These are phyloP conservation scores for Dryobotodes eremita DNA, from an alignment of 2,888 invertebrate genomes.

Conservation along the genomic window DNA sequence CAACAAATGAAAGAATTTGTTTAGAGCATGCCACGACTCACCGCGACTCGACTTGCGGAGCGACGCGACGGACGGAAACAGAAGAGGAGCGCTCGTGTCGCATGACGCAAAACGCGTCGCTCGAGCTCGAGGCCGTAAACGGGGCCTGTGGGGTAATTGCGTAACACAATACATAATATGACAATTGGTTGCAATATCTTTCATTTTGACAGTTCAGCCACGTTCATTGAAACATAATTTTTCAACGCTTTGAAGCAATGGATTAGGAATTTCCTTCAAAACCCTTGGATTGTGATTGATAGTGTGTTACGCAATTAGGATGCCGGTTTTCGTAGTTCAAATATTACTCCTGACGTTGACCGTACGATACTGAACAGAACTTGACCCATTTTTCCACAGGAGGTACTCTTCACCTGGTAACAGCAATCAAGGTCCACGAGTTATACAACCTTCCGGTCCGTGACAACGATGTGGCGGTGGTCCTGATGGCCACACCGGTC, in stretches of 20 bases:
- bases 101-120: no score
- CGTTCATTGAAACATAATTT: not conserved
- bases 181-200: no score
- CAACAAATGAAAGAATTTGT: not conserved
- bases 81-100: no score
- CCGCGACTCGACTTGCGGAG: not conserved
- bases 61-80: not conserved
- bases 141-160: no score
- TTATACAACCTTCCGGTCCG: conserved; percentile 71
- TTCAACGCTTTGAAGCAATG: not conserved
- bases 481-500: conserved; percentile 71
- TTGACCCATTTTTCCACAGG: conserved; percentile 67
- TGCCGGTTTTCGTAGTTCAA: not conserved
- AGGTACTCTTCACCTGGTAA: conserved; percentile 73
- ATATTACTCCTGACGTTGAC: not conserved
- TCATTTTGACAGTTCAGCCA: no score
- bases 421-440: conserved; percentile 75
- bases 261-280: not conserved
- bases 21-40: not conserved
- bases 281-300: not conserved
- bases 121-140: no score
- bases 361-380: not conserved
- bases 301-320: not conserved
- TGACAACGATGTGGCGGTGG: conserved; percentile 81
- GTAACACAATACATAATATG: no score